Percentiles rank a stretch among this genome's conserved stretches.
These are phyloP conservation scores for Neria commutata DNA, from an alignment of 2,888 invertebrate genomes.

Conservation along the genomic window DNA sequence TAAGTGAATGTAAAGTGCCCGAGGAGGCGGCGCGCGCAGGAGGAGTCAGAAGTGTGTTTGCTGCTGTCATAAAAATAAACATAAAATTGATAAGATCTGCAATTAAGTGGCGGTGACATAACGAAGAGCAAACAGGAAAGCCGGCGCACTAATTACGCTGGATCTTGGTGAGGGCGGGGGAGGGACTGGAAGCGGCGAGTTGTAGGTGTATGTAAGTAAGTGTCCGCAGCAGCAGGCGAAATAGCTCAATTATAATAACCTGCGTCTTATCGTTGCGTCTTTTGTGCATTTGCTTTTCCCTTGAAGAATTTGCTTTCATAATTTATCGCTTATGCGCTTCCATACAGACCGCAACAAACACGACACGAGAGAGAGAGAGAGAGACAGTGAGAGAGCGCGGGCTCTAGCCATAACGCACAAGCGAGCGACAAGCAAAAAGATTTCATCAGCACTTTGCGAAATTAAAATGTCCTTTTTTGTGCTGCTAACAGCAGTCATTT, in stretches of 20 bases:
- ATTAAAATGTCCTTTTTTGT: constrained; percentile 2
- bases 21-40: background rate
- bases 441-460: background rate
- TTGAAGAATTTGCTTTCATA: background rate
- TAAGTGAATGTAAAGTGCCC: background rate
- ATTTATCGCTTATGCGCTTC: background rate
- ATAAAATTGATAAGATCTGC: constrained; percentile 16
- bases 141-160: background rate
- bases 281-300: background rate
- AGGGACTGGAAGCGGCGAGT: background rate
- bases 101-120: constrained; percentile 13
- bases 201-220: background rate
- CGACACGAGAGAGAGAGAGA: too few species aligned
- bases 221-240: background rate
- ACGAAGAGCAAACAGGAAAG: background rate
- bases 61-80: background rate
- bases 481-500: background rate
- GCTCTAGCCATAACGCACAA: too few species aligned
- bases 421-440: too few species aligned
- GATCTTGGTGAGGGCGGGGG: background rate
- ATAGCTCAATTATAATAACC: background rate
- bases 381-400: too few species aligned
- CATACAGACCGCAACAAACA: too few species aligned
- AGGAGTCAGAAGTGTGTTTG: background rate
- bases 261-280: background rate